These are phyloP conservation scores for Chionodraco myersi DNA, from an alignment of 2,113 vertebrate species.

Conservation along the genomic window DNA sequence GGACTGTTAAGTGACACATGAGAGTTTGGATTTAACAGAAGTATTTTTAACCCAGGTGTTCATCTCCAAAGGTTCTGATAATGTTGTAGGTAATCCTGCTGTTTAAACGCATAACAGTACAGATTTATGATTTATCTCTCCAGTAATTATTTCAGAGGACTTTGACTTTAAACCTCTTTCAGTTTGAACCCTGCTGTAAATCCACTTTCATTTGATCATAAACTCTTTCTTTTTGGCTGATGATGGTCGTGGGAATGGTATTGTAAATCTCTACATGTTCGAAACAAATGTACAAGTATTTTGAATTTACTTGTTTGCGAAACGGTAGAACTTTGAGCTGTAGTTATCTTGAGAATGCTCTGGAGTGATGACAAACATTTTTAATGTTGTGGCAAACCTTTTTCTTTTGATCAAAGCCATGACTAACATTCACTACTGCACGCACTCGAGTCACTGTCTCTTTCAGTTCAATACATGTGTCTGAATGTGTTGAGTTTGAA, in stretches of 20 bases:
- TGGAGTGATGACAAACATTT: constrained; percentile 27
- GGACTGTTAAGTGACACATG: constrained; percentile 67
- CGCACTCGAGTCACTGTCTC: constrained; percentile 3
- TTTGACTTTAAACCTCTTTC: constrained; percentile 13
- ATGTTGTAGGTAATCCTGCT: constrained; percentile 23
- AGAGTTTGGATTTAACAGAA: constrained; percentile 34
- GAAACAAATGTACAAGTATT: constrained; percentile 30
- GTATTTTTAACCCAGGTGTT: constrained; percentile 49
- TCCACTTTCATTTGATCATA: constrained; percentile 23
- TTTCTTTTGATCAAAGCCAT: constrained; percentile 41
- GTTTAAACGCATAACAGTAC: constrained; percentile 25
- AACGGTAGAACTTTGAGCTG: constrained; percentile 17
- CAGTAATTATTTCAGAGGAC: constrained; percentile 6
- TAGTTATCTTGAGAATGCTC: constrained; percentile 13
- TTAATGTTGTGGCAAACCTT: constrained; percentile 9
- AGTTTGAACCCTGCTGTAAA: constrained; percentile 16
- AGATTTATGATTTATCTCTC: constrained; percentile 27
- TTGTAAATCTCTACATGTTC: constrained; percentile 15
- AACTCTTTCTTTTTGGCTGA: constrained; percentile 15
- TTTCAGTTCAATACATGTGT: constrained; percentile 8
- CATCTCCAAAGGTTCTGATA: background rate
- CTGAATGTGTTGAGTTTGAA: constrained; percentile 24
- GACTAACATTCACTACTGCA: constrained; percentile 44
- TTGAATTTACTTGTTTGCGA: constrained; percentile 42
- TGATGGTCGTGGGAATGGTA: constrained; percentile 35